Evolutionary conservation across 2,113 vertebrate species (phyloP).

Genomic region (Sardina pilchardus): DNA sequence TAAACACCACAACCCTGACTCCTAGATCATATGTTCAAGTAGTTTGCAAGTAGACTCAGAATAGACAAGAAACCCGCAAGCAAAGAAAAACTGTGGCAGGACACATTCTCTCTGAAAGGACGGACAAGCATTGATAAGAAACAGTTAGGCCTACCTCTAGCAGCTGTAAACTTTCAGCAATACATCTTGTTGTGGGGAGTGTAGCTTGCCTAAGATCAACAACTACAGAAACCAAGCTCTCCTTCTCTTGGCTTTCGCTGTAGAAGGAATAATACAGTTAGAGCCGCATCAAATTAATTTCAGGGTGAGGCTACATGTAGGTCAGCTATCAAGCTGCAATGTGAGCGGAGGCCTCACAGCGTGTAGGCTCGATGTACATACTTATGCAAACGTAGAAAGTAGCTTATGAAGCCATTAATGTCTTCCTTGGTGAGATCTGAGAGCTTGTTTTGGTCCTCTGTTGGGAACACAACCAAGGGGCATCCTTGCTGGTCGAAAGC

Average conservation of each 20-base stretch:
- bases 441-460: constrained; percentile 58
- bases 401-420: constrained; percentile 69
- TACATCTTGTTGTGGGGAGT: constrained; percentile 36
- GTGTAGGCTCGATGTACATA: constrained; percentile 40
- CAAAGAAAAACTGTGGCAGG: background rate
- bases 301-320: background rate
- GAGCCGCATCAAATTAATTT: background rate
- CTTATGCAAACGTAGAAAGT: constrained; percentile 66
- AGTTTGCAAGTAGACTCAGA: too few relatives aligned
- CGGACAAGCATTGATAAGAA: background rate
- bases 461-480: constrained; percentile 70
- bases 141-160: constrained; percentile 63
- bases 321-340: background rate
- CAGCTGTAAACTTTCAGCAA: constrained; percentile 63
- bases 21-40: background rate
- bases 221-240: constrained; percentile 63
- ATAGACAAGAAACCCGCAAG: background rate
- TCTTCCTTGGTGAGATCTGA: constrained; percentile 62
- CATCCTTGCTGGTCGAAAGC: constrained; percentile 71
- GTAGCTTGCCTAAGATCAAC: constrained; percentile 64
- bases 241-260: constrained; percentile 61
- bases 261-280: background rate
- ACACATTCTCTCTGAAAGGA: background rate
- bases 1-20: background rate
- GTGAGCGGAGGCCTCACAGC: background rate